Conservation (phyloP, 2,888 invertebrate genomes). For the Nephrotoma guestfalica region DNA sequence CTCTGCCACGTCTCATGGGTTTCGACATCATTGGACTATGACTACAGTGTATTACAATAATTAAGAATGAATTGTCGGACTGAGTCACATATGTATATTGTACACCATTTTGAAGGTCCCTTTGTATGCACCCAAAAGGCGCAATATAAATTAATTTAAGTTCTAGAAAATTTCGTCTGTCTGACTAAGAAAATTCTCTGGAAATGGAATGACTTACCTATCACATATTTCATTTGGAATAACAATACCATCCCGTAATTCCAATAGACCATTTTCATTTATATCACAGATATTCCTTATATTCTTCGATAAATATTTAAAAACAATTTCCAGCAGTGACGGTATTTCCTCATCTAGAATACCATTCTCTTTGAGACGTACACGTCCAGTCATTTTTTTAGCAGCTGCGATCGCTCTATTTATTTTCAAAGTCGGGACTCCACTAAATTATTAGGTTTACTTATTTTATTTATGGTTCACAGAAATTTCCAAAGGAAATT, state of each 20-base stretch:
- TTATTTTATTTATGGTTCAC: background rate
- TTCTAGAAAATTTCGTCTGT: background rate
- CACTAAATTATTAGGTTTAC: background rate
- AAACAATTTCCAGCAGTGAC: slow-evolving; percentile 29
- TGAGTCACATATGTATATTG: background rate
- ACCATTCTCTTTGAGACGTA: slow-evolving; percentile 31
- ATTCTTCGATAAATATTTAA: slow-evolving; percentile 29
- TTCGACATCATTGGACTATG: background rate
- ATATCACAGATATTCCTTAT: slow-evolving; percentile 26
- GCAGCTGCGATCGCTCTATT: background rate
- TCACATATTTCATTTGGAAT: slow-evolving; percentile 59
- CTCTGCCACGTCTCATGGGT: background rate
- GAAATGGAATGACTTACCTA: slow-evolving; percentile 20
- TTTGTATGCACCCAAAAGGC: background rate
- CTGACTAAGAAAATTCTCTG: background rate
- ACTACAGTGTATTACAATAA: background rate
- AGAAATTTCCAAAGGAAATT: background rate
- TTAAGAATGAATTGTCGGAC: background rate
- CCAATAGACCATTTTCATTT: slow-evolving; percentile 21
- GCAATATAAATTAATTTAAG: background rate
- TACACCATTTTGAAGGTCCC: background rate
- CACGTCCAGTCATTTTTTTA: slow-evolving; percentile 28
- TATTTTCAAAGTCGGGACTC: background rate
- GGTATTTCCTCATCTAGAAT: slow-evolving; percentile 30
- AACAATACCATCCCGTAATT: slow-evolving; percentile 40